Base-by-base conservation (phyloP, 2,888 invertebrate genomes). In the Drosophila pegasa region DNA sequence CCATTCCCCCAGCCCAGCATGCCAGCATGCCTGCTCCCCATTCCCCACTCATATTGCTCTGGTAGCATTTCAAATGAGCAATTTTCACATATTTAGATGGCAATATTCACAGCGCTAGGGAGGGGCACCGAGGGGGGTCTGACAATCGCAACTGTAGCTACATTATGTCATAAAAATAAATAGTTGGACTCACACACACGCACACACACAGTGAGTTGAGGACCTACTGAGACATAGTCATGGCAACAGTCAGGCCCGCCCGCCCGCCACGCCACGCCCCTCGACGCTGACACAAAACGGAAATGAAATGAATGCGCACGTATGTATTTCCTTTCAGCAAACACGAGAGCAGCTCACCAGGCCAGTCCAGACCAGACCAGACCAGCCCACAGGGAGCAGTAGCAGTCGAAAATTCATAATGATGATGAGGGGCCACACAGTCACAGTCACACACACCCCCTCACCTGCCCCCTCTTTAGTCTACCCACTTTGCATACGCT, bases 51-150 rank as follows among this genome's bases (percentile, higher is more conserved):
- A 50, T 9, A 50, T 52, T 38, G 45, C 58, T 61, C 68, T 67
- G 61, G 54, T 37, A 74, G 71, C 82, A 82, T 84, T 78, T 85
- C 66, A 85, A 85, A 85, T 84, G 84, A 86, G 86, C 85, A 85
- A 86, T 85, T 85, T 86, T 84, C 85, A 85, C 85, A 83, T 83
- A 82, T 80, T 83, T 85, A 80, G 80, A 83, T 78, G 83, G 76
- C 70, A 81, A 69, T 80, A 72, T 71, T 81, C 71, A 63, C 58
- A 72, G 68, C 64, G 47, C 45, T 57, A 63, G 18, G 31, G 20
- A 10, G 25, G 25, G 12, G 33, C 35, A 5, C 8, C 25, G 25
- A 38, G 66, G 48, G 48, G 6, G 48, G 31, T 14, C 48, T 48
- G 48, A 33, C 55, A 71, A 47, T 71, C 66, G 52, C 41, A 74